These are phyloP conservation scores for Nothobranchius furzeri DNA, from an alignment of 2,113 vertebrate species.

Conservation along the genomic window DNA sequence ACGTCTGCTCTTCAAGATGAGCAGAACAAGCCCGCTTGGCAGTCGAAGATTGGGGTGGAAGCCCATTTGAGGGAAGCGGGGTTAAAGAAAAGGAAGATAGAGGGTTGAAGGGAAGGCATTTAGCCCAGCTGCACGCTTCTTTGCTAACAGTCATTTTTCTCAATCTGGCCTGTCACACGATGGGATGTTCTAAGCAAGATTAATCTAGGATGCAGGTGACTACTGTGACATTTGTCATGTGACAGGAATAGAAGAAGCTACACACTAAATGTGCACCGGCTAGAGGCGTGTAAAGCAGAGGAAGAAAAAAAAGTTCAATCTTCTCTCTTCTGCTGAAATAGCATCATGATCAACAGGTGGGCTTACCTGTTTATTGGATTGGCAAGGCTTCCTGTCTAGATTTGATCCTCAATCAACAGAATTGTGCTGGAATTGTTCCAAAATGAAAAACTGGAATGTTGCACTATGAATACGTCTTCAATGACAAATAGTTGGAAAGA, in stretches of 20 bases:
- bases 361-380: conserved; percentile 20
- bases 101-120: conserved; percentile 28
- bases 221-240: conserved; percentile 65
- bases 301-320: conserved; percentile 1
- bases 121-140: conserved; percentile 35
- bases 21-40: conserved; percentile 45
- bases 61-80: not conserved
- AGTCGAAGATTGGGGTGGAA: conserved; percentile 21
- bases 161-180: conserved; percentile 71
- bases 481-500: not conserved
- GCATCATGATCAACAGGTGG: conserved; percentile 47
- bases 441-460: not conserved
- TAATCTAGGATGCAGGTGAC: conserved; percentile 70
- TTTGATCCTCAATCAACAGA: not conserved
- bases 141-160: conserved; percentile 75
- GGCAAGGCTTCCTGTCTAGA: not conserved
- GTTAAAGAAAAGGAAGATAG: conserved; percentile 25
- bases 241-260: conserved; percentile 34
- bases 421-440: conserved; percentile 1
- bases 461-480: not conserved
- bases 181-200: conserved; percentile 70
- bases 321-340: conserved; percentile 15
- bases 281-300: conserved; percentile 4
- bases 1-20: conserved; percentile 56
- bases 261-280: conserved; percentile 8